Base-by-base conservation (phyloP, 2,113 vertebrate species). In the Eurystomus gularis region DNA sequence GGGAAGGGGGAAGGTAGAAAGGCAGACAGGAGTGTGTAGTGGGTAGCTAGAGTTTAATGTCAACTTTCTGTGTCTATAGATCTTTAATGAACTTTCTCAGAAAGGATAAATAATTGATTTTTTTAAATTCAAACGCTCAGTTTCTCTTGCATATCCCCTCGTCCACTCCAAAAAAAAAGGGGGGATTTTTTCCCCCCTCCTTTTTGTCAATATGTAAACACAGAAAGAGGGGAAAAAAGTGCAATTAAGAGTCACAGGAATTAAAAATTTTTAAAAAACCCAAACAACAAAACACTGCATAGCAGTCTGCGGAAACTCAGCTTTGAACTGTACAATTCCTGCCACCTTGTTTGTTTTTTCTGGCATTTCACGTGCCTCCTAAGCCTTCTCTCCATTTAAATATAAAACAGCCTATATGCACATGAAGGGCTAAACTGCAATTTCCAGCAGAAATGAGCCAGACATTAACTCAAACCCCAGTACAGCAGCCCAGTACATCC, bases 391-490 rank as follows among this genome's bases (percentile, higher is more conserved):
- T 65, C 25, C 3, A 13, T 76, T 85, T 70, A 49, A 82, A 82
- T 61, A 35, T 20, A 12, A 46, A 69, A 11, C 66, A 52, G 33
- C 11, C 44, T 37, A 16, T 39, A 39, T 4, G 9, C 4, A 37
- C 46, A 24, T 3, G 9, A 46, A 85, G 20, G 58, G n/a, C 19
- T 58, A 88, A 84, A 51, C 29, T 94, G 75, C 79, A 42, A 49
- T 86, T 95, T 96, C 82, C 94, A 94, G 54, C 62, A 96, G 92
- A 82, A 96, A 72, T 0, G 8, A 82, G 44, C 49, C 78, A 92
- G 90, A 73, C 73, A 49, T 8, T n/a, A 70, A 87, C 70, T 86
- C 10, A 90, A 86, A 76, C 28, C 71, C 66, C 76, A 62, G 39
- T 12, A 54, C 52, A 60, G 52, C 83, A 87, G 61, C 91, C 24